Percentiles rank a stretch among this genome's conserved stretches.
Evolutionary conservation across 2,797 vertebrate genomes (phyloP).

Genomic region (Rallus crepitans): DNA sequence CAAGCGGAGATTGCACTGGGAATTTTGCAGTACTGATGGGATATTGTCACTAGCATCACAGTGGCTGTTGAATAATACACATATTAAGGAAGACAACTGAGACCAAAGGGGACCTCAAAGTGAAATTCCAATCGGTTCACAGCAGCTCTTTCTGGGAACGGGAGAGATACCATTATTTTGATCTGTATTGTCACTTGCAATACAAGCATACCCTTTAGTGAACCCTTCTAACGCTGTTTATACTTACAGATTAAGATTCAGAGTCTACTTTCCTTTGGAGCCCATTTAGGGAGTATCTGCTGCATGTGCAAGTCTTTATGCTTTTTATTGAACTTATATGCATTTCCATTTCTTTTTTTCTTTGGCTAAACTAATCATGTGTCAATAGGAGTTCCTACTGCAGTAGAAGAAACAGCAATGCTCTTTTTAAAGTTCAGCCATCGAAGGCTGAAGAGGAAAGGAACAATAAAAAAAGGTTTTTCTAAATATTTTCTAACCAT

Average conservation of each 20-base stretch:
- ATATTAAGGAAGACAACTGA: neutral
- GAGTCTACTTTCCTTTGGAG: neutral
- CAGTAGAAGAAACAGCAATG: neutral
- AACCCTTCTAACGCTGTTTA: neutral
- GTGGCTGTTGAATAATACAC: neutral
- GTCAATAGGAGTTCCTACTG: neutral
- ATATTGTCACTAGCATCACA: neutral
- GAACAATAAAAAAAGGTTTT: neutral
- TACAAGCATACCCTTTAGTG: neutral
- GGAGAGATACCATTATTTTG: conserved; percentile 21
- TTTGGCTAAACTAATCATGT: neutral
- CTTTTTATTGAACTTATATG: neutral
- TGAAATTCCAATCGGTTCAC: conserved; percentile 14
- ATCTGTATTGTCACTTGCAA: neutral
- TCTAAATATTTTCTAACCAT: neutral
- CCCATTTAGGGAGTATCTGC: neutral
- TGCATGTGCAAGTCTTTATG: neutral
- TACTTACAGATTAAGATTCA: neutral
- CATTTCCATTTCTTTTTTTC: neutral
- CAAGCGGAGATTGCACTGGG: neutral
- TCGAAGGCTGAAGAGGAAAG: neutral
- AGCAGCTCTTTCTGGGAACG: neutral
- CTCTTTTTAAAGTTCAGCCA: neutral
- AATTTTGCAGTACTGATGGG: neutral
- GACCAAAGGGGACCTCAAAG: neutral